Base-by-base conservation (phyloP, 1,140 invertebrate species). In the Hormaphis cornu region DNA sequence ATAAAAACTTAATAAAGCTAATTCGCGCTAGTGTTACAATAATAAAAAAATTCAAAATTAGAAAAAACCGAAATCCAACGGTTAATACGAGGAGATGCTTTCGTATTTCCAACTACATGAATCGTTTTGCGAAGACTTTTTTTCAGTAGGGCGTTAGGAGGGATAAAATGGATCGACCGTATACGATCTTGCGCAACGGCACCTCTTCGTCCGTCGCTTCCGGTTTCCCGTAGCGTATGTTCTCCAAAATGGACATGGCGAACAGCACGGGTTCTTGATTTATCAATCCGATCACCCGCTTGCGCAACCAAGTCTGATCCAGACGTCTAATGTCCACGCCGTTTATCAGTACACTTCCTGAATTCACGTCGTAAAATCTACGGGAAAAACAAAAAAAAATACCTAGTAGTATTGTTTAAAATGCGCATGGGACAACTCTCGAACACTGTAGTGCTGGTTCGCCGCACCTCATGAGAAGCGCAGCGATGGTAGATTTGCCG, bases 211-310 rank as follows among this genome's bases (percentile, higher is more conserved):
- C 83, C 12, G 80, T 82, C 10, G 87, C 86, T 69, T 83, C 80
- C 3, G 84, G 90, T 78, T 84, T 89, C 1, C 93, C 93, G 76
- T 95, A 97, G 69, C 91, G 82, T 70, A 97, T 97, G 79, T 97
- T 97, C 81, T 97, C 95, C 78, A 85, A 82, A 10, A 97, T 87
- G n/a, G 86, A 86, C 8, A 91, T 93, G 20, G 90, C 91, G 81
- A 97, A 98, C 46, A 97, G 77, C 63, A 95, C 84, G 1, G 94
- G 94, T 77, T 97, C 93, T 80, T 97, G 94, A 77, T 91, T 91
- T 63, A 97, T 96, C 69, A 91, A 87, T 3, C 93, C 94, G 52
- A 97, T 83, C 10, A 86, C 86, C 42, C 84, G 80, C 54, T 89
- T 86, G 42, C 94, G 81, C 26, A 97, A 80, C 91, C 93, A 96